Evolutionary conservation across 1,140 invertebrate genomes (phyloP).

Genomic region (Bicyclus anynana): DNA sequence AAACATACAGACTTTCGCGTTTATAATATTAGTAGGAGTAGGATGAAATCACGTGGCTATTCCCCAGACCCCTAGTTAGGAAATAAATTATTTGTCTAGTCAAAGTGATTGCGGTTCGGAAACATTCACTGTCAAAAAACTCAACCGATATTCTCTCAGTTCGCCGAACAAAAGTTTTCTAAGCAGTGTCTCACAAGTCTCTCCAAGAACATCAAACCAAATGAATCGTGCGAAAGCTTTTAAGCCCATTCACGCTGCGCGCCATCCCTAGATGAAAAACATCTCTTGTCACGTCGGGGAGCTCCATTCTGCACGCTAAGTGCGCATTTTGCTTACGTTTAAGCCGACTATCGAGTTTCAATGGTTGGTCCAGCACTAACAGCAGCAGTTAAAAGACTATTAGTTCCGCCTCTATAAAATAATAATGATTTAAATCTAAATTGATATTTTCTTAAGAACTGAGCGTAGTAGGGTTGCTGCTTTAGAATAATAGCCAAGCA

Average conservation of each 20-base stretch:
- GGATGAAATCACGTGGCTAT: too few species aligned
- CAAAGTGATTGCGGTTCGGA: too few species aligned
- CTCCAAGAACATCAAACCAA: conserved; percentile 23
- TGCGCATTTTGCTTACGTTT: conserved; percentile 31
- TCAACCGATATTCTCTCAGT: not conserved
- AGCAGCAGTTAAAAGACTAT: too few species aligned
- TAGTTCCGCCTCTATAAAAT: too few species aligned
- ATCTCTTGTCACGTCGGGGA: conserved; percentile 24
- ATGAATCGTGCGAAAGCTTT: conserved; percentile 44
- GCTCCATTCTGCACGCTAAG: conserved; percentile 29
- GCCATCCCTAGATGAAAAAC: conserved; percentile 42
- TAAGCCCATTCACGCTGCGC: conserved; percentile 39
- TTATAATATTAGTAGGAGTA: too few species aligned
- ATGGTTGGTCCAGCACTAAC: not conserved
- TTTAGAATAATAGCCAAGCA: too few species aligned
- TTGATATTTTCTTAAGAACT: too few species aligned
- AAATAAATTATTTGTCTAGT: too few species aligned
- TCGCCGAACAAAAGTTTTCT: not conserved
- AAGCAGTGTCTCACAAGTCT: conserved; percentile 4
- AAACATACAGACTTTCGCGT: too few species aligned
- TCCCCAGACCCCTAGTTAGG: too few species aligned
- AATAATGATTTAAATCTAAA: too few species aligned
- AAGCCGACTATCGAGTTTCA: conserved; percentile 1
- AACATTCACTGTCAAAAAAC: not conserved
- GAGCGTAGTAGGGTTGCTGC: too few species aligned